phyloP scores from a whole-genome alignment of 2,113 vertebrate genomes.

The Laticauda colubrina region DNA sequence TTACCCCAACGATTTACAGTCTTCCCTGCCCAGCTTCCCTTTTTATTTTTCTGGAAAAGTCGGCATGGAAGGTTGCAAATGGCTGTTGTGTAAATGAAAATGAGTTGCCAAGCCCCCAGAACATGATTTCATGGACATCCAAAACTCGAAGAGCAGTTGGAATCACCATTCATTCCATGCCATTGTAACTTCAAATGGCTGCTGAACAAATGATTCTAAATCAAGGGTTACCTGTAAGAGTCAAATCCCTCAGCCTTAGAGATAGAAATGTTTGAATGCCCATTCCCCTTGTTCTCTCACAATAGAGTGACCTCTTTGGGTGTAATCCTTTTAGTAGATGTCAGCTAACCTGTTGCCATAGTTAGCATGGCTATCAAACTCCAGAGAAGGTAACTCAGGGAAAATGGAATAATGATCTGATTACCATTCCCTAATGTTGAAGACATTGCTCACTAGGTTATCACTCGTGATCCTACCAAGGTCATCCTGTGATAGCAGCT shows the following conservation, averaged over 20 bases:
- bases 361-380: background rate
- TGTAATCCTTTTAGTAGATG: background rate
- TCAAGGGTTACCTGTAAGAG: background rate
- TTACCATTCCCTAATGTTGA: background rate
- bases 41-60: background rate
- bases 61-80: background rate
- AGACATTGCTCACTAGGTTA: background rate
- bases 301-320: background rate
- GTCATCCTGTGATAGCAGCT: background rate
- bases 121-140: background rate
- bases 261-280: background rate
- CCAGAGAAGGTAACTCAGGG: background rate
- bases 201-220: too few species aligned
- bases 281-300: background rate
- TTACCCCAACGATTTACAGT: background rate
- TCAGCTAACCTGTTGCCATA: background rate
- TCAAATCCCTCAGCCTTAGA: background rate
- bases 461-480: background rate
- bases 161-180: too few species aligned
- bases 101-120: background rate
- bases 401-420: background rate
- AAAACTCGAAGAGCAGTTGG: background rate
- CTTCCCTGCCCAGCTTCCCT: background rate
- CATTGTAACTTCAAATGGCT: too few species aligned
- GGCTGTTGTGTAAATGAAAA: too few species aligned